phyloP scores from a whole-genome alignment of 2,797 vertebrate species.

The Mormyrops boulengeri region DNA sequence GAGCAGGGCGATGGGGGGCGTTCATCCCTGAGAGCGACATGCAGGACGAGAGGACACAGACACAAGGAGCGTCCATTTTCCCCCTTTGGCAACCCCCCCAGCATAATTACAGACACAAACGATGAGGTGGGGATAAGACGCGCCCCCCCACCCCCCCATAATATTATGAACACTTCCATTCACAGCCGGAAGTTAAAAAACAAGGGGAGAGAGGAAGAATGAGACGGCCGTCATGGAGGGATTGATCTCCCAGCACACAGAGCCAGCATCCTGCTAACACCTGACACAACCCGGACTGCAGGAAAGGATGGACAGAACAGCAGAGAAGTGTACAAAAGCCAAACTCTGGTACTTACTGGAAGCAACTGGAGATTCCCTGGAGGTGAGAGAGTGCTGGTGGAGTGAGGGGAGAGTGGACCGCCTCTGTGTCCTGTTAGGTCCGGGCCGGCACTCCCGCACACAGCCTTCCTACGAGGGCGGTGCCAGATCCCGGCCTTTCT shows the following conservation, averaged over 20 bases:
- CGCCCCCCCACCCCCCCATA: not conserved
- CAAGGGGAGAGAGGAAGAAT: not conserved
- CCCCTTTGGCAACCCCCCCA: not conserved
- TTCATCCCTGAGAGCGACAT: not conserved
- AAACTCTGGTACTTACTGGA: not conserved
- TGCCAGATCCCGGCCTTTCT: slow-evolving; percentile 9
- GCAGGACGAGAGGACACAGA: not conserved
- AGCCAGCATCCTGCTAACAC: not conserved
- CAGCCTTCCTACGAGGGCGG: not conserved
- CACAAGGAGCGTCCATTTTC: not conserved
- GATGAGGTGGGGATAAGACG: not conserved
- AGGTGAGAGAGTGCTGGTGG: not conserved
- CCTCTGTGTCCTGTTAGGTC: not conserved
- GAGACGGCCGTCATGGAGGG: not conserved
- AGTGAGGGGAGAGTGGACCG: not conserved
- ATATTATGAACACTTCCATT: not conserved
- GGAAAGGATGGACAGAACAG: not conserved
- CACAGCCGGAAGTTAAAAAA: not conserved
- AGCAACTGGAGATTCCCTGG: not conserved
- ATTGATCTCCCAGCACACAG: not conserved
- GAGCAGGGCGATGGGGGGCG: not conserved
- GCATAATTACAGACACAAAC: not conserved
- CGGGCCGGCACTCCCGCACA: not conserved
- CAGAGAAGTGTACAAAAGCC: not conserved
- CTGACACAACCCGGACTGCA: not conserved